A percentile compares a stretch with the other conserved stretches of the same genome.
phyloP scores from a whole-genome alignment of 2,888 invertebrate genomes.

The Bombylius discolor region DNA sequence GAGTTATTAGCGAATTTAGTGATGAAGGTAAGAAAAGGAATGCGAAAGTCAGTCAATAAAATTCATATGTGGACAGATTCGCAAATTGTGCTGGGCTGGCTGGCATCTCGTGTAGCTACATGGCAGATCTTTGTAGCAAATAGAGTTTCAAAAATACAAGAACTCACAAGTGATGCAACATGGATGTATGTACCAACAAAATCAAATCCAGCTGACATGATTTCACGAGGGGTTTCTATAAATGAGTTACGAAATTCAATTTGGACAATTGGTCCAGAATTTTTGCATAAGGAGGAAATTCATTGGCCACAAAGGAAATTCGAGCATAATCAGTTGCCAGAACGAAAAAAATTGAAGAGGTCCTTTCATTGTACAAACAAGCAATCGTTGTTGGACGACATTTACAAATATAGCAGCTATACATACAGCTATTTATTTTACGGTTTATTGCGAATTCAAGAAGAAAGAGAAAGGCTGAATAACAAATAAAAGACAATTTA shows the following conservation, averaged over 20 bases:
- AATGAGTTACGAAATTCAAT: constrained; percentile 2
- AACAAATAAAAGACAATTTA: not conserved
- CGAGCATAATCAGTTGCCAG: not conserved
- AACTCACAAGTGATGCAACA: not conserved
- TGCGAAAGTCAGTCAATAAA: constrained; percentile 3
- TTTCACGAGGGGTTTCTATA: constrained; percentile 12
- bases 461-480: not conserved
- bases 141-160: constrained; percentile 12
- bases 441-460: not conserved
- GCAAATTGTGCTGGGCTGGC: constrained; percentile 13
- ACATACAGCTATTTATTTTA: not conserved
- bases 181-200: constrained; percentile 12
- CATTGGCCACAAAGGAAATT: not conserved
- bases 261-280: not conserved
- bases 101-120: constrained; percentile 4
- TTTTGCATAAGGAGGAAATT: not conserved
- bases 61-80: constrained; percentile 16
- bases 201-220: constrained; percentile 14
- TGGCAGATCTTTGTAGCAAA: constrained; percentile 17
- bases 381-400: not conserved
- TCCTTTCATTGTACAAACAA: no score
- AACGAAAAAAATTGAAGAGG: no score
- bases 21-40: constrained; percentile 3
- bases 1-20: constrained; percentile 16
- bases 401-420: not conserved